Base-by-base conservation (phyloP, 2,113 vertebrate species). In the Apteryx mantelli region DNA sequence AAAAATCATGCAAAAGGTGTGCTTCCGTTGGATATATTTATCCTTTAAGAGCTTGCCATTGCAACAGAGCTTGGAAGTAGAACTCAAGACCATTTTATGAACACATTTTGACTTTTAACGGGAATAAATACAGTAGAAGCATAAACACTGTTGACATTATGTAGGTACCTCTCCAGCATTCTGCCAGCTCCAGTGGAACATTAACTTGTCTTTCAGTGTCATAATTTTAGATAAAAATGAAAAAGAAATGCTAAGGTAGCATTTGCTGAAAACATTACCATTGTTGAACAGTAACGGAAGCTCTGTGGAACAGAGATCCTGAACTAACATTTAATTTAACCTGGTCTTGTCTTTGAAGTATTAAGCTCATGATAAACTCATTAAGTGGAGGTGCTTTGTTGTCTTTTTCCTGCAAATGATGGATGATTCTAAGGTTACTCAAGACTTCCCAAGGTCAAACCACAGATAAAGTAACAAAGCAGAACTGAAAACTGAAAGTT, bases 321-420 rank as follows among this genome's bases (percentile, higher is more conserved):
- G 76, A 92, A 80, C 69, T 73, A 86, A 52, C 5, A 8, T 40
- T 55, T 40, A 74, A 34, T 56, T 87, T 24, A n/a, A 38, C 28
- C 32, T 77, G 60, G 69, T 55, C 42, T 26, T 44, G 53, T 58
- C 89, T 93, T 76, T 86, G 89, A 65, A 84, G 42, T 5, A 7
- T 73, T 17, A 2, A 38, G 2, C 3, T 79, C 38, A 1, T 2
- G 16, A 73, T 40, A 38, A 94, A 71, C n/a, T 77, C 50, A 1
- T 75, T 83, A 28, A 73, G 40, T 66, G 20, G 56, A 40, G 71
- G 7, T 63, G 83, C 80, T 97, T 88, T 89, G 64, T 69, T 76
- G 55, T 82, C 89, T 75, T 73, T 71, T 77, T 84, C 82, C 84
- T 92, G n/a, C 2, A 36, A 53, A 21, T 89, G 96, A 96, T 34